phyloP scores from a whole-genome alignment of 2,888 invertebrate genomes.

The Sinohyriopsis cumingii region DNA sequence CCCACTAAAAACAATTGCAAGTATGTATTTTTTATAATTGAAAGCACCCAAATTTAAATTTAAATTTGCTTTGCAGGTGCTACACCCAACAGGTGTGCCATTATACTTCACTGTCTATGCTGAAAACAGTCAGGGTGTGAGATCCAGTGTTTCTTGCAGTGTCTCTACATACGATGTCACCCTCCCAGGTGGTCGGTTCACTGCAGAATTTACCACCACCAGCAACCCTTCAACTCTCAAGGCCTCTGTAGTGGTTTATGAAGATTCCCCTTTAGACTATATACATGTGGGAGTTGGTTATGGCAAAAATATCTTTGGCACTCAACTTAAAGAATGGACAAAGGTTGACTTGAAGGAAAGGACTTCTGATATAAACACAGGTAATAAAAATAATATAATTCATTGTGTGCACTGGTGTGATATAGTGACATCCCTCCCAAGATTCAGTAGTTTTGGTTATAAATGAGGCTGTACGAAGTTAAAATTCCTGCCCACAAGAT shows the following conservation, averaged over 20 bases:
- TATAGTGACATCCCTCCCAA: too few species aligned
- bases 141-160: slow-evolving; percentile 38
- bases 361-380: too few species aligned
- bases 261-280: slow-evolving; percentile 38
- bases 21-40: background rate
- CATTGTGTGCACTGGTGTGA: too few species aligned
- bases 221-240: slow-evolving; percentile 45
- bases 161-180: slow-evolving; percentile 52
- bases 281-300: slow-evolving; percentile 30
- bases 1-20: too few species aligned
- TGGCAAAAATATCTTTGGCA: slow-evolving; percentile 33
- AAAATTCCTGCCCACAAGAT: too few species aligned
- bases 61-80: background rate
- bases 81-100: slow-evolving; percentile 33
- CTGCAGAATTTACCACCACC: slow-evolving; percentile 38
- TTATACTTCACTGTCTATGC: slow-evolving; percentile 50
- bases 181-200: slow-evolving; percentile 44
- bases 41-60: too few species aligned
- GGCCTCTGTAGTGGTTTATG: slow-evolving; percentile 42
- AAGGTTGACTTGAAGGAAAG: background rate
- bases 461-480: too few species aligned
- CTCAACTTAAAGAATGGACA: slow-evolving; percentile 32
- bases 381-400: too few species aligned
- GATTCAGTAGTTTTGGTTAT: too few species aligned
- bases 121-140: slow-evolving; percentile 45